Evolutionary conservation across 2,797 vertebrate genomes (phyloP).

Genomic region (Gymnothorax reevesii): DNA sequence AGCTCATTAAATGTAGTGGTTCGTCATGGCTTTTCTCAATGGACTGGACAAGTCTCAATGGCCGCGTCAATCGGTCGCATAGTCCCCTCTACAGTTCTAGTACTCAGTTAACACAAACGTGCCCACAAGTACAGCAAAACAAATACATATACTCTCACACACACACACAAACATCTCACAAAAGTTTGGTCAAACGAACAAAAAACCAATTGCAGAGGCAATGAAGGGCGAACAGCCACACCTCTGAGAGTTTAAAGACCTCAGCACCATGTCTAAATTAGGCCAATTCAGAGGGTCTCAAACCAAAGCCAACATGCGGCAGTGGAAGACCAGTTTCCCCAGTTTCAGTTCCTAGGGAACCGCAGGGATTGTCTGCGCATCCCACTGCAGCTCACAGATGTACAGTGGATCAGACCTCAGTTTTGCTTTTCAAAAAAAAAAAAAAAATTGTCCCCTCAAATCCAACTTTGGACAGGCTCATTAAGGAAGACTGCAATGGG

Average conservation of each 20-base stretch:
- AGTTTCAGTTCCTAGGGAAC: neutral
- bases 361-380: neutral
- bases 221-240: neutral
- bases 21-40: conserved; percentile 71
- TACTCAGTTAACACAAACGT: too few species aligned
- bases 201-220: neutral
- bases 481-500: neutral
- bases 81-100: neutral
- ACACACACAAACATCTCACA: neutral
- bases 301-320: too few species aligned
- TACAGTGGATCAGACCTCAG: neutral
- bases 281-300: neutral
- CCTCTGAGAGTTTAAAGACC: neutral
- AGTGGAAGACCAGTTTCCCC: neutral
- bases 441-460: neutral
- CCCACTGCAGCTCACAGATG: neutral
- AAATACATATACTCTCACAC: neutral
- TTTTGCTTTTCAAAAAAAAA: too few species aligned
- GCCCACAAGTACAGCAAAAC: too few species aligned
- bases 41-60: neutral
- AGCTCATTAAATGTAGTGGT: conserved; percentile 17
- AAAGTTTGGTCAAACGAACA: neutral
- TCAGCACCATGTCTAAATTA: neutral
- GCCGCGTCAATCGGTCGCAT: neutral
- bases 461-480: too few species aligned